Base-by-base conservation (phyloP, 1,140 invertebrate species). In the Monomorium pharaonis region DNA sequence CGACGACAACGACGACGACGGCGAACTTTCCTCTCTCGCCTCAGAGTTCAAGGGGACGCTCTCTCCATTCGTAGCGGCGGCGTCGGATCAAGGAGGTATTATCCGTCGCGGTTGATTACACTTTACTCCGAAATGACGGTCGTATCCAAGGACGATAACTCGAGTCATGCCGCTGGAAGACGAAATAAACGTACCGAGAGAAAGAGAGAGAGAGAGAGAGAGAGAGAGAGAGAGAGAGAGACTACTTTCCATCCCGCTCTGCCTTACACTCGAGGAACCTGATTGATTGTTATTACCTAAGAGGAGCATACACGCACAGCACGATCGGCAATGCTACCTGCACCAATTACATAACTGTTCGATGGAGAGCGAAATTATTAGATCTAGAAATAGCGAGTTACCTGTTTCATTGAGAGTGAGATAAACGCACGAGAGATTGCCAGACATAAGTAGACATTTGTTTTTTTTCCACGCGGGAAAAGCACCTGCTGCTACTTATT, bases 81-180 rank as follows among this genome's bases (percentile, higher is more conserved):
- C 77, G 21, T 65, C 30, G 47, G 47, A 76, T 47, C 70, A 76
- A 76, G 58, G 24, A 63, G 75, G 72, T 76, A 62, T 51, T 60
- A 77, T 65, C 74, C 44, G 74, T 67, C 74, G 72, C 58, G 70
- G 33, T 14, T 63, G 69, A 84, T 67, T 70, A 86, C 67, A 84
- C 49, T 21, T 58, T 51, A 77, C 56, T 65, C 33, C 27, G 65
- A 77, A 74, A 62, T 16, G 27, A 42, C 51, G 70, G 30, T 42
- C 30, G 21, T 24, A 27, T 63, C 49, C 58, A 67, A 69, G 65
- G 72, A 81, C 33, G 37, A 51, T 49, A 51, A 67, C 44, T 24
- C 54, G 24, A 21, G 6, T 49, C 47, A 24, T 18, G 75, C n/a
- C 30, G 18, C 44, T 67, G 5, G 44, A 78, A 78, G 47, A 78